phyloP scores from a whole-genome alignment of 2,113 vertebrate genomes.

The Thalassarche chlororhynchos region DNA sequence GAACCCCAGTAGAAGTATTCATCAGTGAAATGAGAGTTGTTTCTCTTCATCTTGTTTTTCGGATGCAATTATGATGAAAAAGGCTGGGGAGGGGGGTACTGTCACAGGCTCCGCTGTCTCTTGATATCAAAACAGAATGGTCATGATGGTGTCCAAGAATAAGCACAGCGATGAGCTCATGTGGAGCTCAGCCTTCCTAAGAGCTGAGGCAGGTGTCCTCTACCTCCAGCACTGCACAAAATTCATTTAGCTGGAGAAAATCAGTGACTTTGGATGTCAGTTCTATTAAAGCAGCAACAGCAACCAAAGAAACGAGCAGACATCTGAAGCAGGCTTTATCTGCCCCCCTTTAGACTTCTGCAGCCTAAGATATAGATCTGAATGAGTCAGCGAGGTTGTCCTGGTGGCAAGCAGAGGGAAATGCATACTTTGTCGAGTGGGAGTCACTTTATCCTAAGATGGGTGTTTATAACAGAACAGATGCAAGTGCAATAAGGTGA shows the following conservation, averaged over 20 bases:
- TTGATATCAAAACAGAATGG: background rate
- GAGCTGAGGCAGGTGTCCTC: background rate
- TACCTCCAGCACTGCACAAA: background rate
- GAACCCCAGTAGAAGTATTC: background rate
- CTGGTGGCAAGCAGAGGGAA: background rate
- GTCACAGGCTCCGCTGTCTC: background rate
- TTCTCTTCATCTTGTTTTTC: background rate
- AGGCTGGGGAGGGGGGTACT: accelerated
- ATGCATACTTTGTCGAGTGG: accelerated
- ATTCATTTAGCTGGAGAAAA: background rate
- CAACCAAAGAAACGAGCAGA: background rate
- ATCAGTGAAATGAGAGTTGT: background rate
- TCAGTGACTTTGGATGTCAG: background rate
- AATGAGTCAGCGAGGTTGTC: background rate
- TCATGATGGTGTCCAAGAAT: background rate
- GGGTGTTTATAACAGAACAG: background rate
- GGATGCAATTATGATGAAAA: background rate
- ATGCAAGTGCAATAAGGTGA: background rate
- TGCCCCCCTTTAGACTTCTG: background rate
- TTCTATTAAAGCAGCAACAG: background rate
- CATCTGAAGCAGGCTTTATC: background rate
- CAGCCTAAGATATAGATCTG: background rate
- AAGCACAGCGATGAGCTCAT: background rate
- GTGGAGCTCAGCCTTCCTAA: background rate
- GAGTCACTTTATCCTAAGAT: background rate